Evolutionary conservation across 2,113 vertebrate species (phyloP).

Genomic region (Coreoperca whiteheadi): DNA sequence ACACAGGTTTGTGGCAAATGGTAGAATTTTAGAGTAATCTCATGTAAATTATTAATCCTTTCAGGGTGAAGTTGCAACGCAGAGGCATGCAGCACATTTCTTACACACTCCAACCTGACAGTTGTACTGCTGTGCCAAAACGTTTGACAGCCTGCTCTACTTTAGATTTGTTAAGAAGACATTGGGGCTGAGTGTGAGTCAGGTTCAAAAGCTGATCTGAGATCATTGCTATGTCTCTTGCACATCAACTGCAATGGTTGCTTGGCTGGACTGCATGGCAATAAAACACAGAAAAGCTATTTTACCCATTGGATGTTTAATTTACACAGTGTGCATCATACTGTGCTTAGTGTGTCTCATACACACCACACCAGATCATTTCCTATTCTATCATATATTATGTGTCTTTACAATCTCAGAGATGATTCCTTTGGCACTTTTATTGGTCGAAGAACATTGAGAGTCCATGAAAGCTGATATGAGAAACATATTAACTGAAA

Average conservation of each 20-base stretch:
- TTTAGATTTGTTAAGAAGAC: conserved; percentile 74
- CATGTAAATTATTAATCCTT: conserved; percentile 81
- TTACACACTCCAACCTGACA: conserved; percentile 72
- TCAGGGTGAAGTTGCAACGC: conserved; percentile 63
- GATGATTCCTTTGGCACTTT: conserved; percentile 68
- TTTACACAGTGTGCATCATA: conserved; percentile 44
- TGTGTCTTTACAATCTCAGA: conserved; percentile 46
- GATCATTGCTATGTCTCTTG: conserved; percentile 47
- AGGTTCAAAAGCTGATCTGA: conserved; percentile 68
- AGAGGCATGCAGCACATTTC: conserved; percentile 62
- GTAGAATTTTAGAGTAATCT: conserved; percentile 74
- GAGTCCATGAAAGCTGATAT: conserved; percentile 65
- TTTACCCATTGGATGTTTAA: conserved; percentile 52
- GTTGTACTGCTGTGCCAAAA: conserved; percentile 75
- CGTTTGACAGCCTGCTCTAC: conserved; percentile 77
- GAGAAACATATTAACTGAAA: conserved; percentile 54
- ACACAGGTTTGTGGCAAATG: conserved; percentile 77
- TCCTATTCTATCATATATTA: conserved; percentile 43
- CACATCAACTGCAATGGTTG: conserved; percentile 49
- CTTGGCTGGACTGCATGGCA: conserved; percentile 57
- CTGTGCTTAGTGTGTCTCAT: conserved; percentile 11
- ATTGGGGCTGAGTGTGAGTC: conserved; percentile 57
- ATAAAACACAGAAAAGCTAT: conserved; percentile 43
- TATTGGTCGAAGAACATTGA: conserved; percentile 67
- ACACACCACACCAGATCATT: conserved; percentile 42